phyloP scores from a whole-genome alignment of 2,888 invertebrate species.

The Synanthedon myopaeformis region DNA sequence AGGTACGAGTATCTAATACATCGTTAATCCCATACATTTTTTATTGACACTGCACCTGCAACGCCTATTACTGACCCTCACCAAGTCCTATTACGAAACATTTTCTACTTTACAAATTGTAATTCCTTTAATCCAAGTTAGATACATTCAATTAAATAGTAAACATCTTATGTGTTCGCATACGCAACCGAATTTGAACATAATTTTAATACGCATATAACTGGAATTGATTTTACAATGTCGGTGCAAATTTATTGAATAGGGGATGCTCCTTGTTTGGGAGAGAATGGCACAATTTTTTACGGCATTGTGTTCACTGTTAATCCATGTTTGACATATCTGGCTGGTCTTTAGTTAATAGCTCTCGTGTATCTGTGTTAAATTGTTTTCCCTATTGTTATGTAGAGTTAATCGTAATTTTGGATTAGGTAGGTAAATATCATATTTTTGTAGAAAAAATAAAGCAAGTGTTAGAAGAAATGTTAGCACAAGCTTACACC shows the following conservation, averaged over 20 bases:
- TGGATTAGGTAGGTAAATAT: too few species aligned
- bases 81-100: conserved; percentile 15
- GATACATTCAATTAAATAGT: conserved; percentile 64
- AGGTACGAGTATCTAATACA: neutral
- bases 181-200: conserved; percentile 6
- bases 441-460: too few species aligned
- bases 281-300: conserved; percentile 56
- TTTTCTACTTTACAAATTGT: conserved; percentile 67
- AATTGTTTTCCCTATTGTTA: conserved; percentile 36
- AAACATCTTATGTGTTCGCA: conserved; percentile 25
- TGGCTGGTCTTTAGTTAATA: conserved; percentile 55
- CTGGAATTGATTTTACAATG: conserved; percentile 12
- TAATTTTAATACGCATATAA: conserved; percentile 9
- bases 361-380: conserved; percentile 30
- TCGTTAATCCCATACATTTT: conserved; percentile 35
- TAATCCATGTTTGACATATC: conserved; percentile 66
- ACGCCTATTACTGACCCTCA: conserved; percentile 33
- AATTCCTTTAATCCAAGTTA: conserved; percentile 66
- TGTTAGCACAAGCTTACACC: too few species aligned
- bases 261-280: conserved; percentile 41
- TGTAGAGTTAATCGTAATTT: conserved; percentile 1
- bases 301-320: conserved; percentile 50
- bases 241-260: conserved; percentile 19
- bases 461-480: too few species aligned
- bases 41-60: conserved; percentile 52